Conservation (phyloP, 2,888 invertebrate species). For the Xylota segnis region DNA sequence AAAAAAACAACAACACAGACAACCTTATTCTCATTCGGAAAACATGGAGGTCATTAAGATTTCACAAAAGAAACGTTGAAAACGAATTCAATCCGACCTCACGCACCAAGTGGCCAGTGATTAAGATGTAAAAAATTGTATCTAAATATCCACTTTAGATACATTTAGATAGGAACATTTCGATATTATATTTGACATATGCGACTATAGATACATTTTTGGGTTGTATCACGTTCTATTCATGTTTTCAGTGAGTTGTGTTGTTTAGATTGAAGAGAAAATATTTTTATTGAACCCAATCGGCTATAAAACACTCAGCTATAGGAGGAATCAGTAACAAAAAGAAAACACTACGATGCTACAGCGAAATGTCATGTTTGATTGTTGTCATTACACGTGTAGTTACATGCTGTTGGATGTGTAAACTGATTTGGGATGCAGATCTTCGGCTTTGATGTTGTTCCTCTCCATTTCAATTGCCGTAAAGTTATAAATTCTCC, state of each 20-base stretch:
- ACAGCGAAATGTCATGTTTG: constrained; percentile 55
- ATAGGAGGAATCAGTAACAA: neutral
- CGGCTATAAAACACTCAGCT: constrained; percentile 54
- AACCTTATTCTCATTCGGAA: neutral
- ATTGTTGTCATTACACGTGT: constrained; percentile 65
- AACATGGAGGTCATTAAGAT: constrained; percentile 54
- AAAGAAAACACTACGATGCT: constrained; percentile 10
- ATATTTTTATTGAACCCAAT: constrained; percentile 43
- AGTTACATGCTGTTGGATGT: constrained; percentile 51
- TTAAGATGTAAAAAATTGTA: constrained; percentile 64
- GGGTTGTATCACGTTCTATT: neutral
- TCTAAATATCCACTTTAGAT: constrained; percentile 52
- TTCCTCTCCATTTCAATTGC: neutral
- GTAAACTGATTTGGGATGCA: constrained; percentile 43
- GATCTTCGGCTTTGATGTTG: constrained; percentile 35
- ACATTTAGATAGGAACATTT: constrained; percentile 35
- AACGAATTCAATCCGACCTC: constrained; percentile 32
- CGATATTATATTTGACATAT: constrained; percentile 55
- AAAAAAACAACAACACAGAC: too few relatives aligned
- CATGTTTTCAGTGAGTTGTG: constrained; percentile 24
- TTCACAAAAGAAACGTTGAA: constrained; percentile 40
- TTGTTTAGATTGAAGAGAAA: neutral
- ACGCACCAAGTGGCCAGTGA: constrained; percentile 36
- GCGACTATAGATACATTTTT: constrained; percentile 2
- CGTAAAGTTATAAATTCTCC: constrained; percentile 25